Conservation (phyloP, 1,140 invertebrate genomes). For the Choristoneura fumiferana region DNA sequence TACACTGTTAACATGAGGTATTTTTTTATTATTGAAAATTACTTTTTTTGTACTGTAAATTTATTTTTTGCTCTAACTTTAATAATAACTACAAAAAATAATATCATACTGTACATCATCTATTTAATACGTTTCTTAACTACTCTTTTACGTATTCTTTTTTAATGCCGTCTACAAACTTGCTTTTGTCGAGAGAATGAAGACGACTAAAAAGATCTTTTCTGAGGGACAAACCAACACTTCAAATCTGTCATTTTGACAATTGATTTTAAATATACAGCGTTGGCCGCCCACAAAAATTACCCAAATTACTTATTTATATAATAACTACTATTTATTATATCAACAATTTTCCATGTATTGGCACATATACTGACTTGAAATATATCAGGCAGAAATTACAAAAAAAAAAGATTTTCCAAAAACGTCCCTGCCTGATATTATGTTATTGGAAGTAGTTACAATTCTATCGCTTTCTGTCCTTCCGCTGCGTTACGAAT, state of each 20-base stretch:
- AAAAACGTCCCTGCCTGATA: conserved; percentile 8
- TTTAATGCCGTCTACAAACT: conserved; percentile 19
- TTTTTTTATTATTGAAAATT: conserved; percentile 42
- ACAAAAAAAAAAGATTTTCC: not conserved
- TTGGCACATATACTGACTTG: conserved; percentile 65
- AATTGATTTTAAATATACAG: not conserved
- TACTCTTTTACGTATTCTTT: conserved; percentile 52
- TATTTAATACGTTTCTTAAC: conserved; percentile 42
- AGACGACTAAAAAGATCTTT: not conserved
- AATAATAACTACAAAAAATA: conserved; percentile 50
- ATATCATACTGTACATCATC: conserved; percentile 53
- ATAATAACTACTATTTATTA: conserved; percentile 65
- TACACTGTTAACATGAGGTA: conserved; percentile 71
- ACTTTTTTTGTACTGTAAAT: conserved; percentile 62
- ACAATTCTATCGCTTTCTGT: conserved; percentile 22
- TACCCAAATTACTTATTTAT: conserved; percentile 55
- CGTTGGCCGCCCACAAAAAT: not conserved
- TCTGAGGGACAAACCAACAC: not conserved
- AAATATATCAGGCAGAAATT: conserved; percentile 4
- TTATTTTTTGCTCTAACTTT: conserved; percentile 40
- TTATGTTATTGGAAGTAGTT: conserved; percentile 38
- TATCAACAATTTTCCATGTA: conserved; percentile 59
- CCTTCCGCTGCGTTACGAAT: conserved; percentile 45
- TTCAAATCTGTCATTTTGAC: conserved; percentile 4
- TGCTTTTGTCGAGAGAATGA: not conserved